phyloP scores from a whole-genome alignment of 53 echinoderm and acorn worm species.

The Holothuria leucospilota region DNA sequence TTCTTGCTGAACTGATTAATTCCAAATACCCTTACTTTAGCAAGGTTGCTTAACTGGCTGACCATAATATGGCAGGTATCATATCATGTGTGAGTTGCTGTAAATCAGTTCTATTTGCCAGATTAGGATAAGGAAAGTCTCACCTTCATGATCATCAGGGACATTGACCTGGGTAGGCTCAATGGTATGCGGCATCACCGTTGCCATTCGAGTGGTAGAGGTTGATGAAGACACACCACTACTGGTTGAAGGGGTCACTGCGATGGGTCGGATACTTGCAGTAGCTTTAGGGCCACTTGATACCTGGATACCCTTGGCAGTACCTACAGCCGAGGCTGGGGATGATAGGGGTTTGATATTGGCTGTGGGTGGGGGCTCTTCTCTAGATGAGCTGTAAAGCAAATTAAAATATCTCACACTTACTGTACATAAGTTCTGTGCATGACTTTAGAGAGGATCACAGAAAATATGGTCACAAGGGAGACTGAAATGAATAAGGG shows the following conservation, averaged over 20 bases:
- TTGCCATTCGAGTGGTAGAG: conserved; percentile 83
- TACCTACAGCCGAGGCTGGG: conserved; percentile 78
- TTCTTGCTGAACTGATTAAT: too few species aligned
- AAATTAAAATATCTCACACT: background rate
- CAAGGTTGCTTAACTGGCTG: too few species aligned
- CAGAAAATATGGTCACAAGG: too few species aligned
- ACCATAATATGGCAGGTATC: too few species aligned
- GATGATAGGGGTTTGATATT: conserved; percentile 98
- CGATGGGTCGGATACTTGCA: conserved; percentile 96
- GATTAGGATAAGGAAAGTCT: background rate
- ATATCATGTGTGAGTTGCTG: too few species aligned
- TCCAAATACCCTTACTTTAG: too few species aligned
- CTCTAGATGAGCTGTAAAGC: conserved; percentile 75
- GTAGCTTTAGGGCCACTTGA: conserved; percentile 68
- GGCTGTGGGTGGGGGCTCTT: conserved; percentile 95
- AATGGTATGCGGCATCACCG: conserved; percentile 96
- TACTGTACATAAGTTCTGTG: too few species aligned
- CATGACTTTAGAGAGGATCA: too few species aligned
- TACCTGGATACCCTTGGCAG: conserved; percentile 72
- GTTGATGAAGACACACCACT: conserved; percentile 71
- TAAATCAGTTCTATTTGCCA: too few species aligned
- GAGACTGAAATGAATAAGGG: too few species aligned
- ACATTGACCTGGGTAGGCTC: conserved; percentile 59
- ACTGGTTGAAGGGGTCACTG: conserved; percentile 81
- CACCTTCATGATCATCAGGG: conserved; percentile 68